These are phyloP conservation scores for Oxystoma pomonae DNA, from an alignment of 2,888 invertebrate genomes.

Conservation along the genomic window DNA sequence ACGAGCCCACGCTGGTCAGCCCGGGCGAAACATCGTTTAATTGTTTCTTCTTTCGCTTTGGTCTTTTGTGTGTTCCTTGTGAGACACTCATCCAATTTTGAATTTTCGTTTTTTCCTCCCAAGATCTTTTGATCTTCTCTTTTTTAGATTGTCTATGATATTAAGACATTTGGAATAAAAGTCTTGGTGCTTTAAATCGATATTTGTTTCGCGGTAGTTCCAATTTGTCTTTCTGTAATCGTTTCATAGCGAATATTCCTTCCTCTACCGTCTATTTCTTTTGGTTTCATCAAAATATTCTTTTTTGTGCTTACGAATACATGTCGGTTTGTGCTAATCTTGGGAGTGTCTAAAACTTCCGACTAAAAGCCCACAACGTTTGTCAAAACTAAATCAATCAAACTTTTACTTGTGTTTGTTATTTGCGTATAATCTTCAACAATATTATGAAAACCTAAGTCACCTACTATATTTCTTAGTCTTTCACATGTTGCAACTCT, in stretches of 20 bases:
- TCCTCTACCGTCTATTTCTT: not conserved
- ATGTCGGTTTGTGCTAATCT: not conserved
- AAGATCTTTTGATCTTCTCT: no score
- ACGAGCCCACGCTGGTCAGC: no score
- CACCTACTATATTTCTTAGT: not conserved
- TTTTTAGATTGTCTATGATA: no score
- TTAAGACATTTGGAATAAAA: no score
- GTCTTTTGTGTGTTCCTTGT: no score
- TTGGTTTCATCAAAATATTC: not conserved
- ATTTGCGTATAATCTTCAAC: no score
- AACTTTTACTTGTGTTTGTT: not conserved
- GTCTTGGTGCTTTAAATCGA: not conserved
- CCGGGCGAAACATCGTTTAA: no score
- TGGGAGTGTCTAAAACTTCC: not conserved
- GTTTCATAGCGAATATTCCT: not conserved
- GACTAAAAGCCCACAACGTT: not conserved
- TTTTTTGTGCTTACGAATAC: not conserved
- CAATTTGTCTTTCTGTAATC: not conserved
- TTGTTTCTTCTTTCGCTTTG: no score
- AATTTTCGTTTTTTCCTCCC: no score
- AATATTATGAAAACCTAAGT: not conserved
- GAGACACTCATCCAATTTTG: no score
- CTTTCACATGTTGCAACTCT: not conserved
- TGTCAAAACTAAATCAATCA: not conserved
- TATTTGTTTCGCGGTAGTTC: not conserved